phyloP scores from a whole-genome alignment of 2,797 vertebrate genomes.

The Pitangus sulphuratus region DNA sequence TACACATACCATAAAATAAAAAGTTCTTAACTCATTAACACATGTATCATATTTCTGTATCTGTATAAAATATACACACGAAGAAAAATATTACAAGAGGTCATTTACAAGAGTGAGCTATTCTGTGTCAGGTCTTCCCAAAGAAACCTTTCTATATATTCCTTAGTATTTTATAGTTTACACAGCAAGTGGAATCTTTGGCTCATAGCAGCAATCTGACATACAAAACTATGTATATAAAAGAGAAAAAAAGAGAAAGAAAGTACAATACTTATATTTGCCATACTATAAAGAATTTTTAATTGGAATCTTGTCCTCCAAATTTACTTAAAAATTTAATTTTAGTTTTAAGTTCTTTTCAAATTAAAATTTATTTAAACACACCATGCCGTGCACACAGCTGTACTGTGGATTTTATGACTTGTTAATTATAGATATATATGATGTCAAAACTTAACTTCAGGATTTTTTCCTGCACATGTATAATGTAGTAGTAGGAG shows the following conservation, averaged over 20 bases:
- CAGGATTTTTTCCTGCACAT: background rate
- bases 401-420: background rate
- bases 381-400: background rate
- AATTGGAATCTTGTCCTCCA: background rate
- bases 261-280: background rate
- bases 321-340: background rate
- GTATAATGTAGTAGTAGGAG: background rate
- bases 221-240: background rate
- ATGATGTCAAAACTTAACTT: background rate
- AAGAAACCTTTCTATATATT: background rate
- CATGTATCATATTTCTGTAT: slow-evolving; percentile 58
- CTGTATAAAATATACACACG: slow-evolving; percentile 27
- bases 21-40: slow-evolving; percentile 66
- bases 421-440: background rate
- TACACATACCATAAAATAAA: slow-evolving; percentile 55
- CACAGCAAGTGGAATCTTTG: slow-evolving; percentile 21
- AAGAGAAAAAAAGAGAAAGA: background rate
- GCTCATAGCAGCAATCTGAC: background rate
- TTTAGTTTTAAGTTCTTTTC: background rate
- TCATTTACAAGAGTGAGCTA: slow-evolving; percentile 32
- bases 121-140: slow-evolving; percentile 41
- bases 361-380: background rate
- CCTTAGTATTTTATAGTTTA: background rate
- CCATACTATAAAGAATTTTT: background rate
- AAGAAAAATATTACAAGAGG: slow-evolving; percentile 43